Percentiles rank a stretch among this genome's conserved stretches.
Conservation (phyloP, 2,888 invertebrate genomes). For the Pseudococcus longispinus region DNA sequence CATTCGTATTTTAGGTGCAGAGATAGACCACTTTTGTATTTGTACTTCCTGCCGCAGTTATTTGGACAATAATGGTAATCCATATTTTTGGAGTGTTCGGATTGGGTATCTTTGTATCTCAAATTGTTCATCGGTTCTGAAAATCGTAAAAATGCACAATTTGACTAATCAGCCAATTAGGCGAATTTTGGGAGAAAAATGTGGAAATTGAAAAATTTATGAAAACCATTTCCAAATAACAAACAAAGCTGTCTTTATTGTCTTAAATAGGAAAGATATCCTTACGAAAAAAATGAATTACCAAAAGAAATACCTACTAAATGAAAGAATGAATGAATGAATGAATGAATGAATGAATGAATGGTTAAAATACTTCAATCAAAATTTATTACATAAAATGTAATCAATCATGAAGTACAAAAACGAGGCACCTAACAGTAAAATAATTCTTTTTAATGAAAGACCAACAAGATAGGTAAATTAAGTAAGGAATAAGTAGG, state of each 20-base stretch:
- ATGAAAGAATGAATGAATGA: neutral
- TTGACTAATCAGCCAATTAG: neutral
- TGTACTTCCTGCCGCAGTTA: conserved; percentile 55
- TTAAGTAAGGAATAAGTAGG: too few species aligned
- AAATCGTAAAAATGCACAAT: neutral
- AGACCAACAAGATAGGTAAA: too few species aligned
- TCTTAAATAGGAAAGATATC: too few species aligned
- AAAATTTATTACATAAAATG: neutral
- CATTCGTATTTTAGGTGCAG: conserved; percentile 58
- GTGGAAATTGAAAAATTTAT: too few species aligned
- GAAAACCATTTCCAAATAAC: too few species aligned
- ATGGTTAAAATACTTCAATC: neutral
- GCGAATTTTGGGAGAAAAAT: neutral
- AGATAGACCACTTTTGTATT: conserved; percentile 53
- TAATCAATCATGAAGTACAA: neutral
- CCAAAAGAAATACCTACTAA: too few species aligned
- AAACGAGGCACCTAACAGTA: neutral
- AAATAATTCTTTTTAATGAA: too few species aligned
- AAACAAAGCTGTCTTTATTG: too few species aligned
- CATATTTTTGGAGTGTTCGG: neutral
- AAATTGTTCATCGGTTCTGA: neutral
- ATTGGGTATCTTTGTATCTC: neutral
- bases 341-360: neutral
- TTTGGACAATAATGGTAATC: conserved; percentile 36
- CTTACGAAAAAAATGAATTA: too few species aligned